Evolutionary conservation across 2,888 invertebrate genomes (phyloP).

Genomic region (Lymantria dispar): DNA sequence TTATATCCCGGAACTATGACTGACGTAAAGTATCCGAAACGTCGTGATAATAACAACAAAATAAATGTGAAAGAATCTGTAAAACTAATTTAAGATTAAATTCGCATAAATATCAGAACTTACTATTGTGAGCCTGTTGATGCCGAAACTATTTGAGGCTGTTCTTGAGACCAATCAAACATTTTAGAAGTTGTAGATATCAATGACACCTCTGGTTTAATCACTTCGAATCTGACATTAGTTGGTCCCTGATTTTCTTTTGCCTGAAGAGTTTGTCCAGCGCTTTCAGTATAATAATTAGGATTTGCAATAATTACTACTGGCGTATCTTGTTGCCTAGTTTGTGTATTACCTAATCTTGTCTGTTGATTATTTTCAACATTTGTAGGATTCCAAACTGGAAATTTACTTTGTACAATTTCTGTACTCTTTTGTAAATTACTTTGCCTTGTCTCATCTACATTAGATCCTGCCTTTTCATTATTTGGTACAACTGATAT

Average conservation of each 20-base stretch:
- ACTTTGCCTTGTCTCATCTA: neutral
- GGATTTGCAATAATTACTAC: neutral
- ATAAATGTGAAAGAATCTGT: no score
- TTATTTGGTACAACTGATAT: neutral
- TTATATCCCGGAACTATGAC: no score
- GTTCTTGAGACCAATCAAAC: neutral
- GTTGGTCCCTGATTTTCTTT: neutral
- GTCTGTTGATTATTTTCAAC: neutral
- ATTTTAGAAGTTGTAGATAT: neutral
- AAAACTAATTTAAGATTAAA: neutral
- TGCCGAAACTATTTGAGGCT: neutral
- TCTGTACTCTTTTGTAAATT: neutral
- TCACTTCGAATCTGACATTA: neutral
- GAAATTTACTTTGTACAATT: neutral
- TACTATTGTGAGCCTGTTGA: neutral
- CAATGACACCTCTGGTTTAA: neutral
- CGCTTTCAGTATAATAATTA: neutral
- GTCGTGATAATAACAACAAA: no score
- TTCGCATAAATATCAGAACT: neutral
- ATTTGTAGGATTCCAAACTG: neutral
- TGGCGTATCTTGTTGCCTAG: neutral
- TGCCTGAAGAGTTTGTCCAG: neutral
- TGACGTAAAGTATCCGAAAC: no score
- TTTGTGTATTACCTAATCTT: neutral
- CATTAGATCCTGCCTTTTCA: neutral